phyloP scores from a whole-genome alignment of 1,140 invertebrate genomes.

The Eubasilissa regina region DNA sequence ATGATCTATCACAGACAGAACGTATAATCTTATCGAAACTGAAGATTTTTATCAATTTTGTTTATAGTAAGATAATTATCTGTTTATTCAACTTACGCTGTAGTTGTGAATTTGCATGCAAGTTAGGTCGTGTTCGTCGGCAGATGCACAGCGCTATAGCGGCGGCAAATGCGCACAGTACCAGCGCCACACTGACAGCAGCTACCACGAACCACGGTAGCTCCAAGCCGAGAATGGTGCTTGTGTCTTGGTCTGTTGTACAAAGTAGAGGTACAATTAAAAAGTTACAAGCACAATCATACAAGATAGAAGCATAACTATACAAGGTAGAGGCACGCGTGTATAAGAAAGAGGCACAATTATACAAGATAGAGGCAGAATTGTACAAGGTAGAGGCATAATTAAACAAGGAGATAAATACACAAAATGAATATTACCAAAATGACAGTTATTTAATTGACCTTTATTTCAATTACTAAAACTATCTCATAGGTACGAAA shows the following conservation, averaged over 20 bases:
- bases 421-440: too few species aligned
- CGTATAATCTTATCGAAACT: too few species aligned
- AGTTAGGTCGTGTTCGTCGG: constrained; percentile 72
- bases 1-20: too few species aligned
- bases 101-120: constrained; percentile 72
- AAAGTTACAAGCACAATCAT: not conserved
- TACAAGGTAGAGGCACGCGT: not conserved
- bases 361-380: too few species aligned
- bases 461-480: too few species aligned
- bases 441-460: too few species aligned
- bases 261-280: not conserved
- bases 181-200: constrained; percentile 78
- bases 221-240: constrained; percentile 82
- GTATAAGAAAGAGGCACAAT: too few species aligned
- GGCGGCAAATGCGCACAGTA: constrained; percentile 78
- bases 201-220: constrained; percentile 83
- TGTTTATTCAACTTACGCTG: constrained; percentile 64
- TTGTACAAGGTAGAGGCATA: too few species aligned
- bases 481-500: too few species aligned
- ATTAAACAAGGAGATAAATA: too few species aligned
- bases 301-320: too few species aligned
- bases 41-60: not conserved
- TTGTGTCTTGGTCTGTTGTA: constrained; percentile 78
- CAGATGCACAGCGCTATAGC: constrained; percentile 82
- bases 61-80: too few species aligned